Conservation (phyloP, 2,113 vertebrate genomes). For the Gambusia affinis region DNA sequence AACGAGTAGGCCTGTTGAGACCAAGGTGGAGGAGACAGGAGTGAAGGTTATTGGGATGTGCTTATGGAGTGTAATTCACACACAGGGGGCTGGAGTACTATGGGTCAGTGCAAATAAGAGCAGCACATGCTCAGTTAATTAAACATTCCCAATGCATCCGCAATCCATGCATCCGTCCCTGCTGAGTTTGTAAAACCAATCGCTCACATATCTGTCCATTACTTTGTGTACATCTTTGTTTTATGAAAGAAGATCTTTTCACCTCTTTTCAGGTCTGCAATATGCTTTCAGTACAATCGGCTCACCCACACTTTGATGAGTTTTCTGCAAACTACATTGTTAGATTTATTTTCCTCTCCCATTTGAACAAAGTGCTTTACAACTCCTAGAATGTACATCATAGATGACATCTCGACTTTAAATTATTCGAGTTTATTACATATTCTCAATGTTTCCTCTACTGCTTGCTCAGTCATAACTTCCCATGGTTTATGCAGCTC, state of each 20-base stretch:
- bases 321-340: background rate
- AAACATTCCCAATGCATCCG: constrained; percentile 42
- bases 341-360: background rate
- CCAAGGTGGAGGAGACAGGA: background rate
- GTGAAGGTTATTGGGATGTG: constrained; percentile 53
- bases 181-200: constrained; percentile 3
- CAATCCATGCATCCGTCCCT: constrained; percentile 13
- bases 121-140: constrained; percentile 44
- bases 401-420: background rate
- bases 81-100: constrained; percentile 8
- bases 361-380: background rate
- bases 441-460: background rate
- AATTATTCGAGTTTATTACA: background rate
- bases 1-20: constrained; percentile 18
- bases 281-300: constrained; percentile 4
- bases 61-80: constrained; percentile 9
- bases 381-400: background rate
- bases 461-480: background rate
- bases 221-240: constrained; percentile 1
- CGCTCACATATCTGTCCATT: background rate
- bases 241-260: constrained; percentile 32
- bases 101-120: constrained; percentile 26
- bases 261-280: constrained; percentile 18
- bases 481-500: constrained; percentile 5
- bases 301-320: constrained; percentile 27